Conservation (phyloP, 92 coral and sea anemone genomes). For the Epizoanthus stellaris region DNA sequence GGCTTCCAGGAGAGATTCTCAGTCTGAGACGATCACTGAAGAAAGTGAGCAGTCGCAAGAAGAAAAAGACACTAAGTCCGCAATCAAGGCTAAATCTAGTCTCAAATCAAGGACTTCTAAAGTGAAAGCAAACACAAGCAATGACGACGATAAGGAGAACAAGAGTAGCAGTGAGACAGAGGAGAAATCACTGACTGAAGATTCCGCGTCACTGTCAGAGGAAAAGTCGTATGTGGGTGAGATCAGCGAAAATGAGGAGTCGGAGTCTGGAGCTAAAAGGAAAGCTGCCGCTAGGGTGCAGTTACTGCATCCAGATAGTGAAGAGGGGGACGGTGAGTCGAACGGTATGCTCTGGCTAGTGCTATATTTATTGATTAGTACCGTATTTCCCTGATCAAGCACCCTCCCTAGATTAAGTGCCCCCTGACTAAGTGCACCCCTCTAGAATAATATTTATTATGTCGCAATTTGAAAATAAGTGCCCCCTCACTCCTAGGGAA, state of each 20-base stretch:
- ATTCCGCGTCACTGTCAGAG: constrained; percentile 37
- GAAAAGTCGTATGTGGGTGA: constrained; percentile 40
- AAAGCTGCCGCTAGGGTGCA: not conserved
- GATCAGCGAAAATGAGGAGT: not conserved
- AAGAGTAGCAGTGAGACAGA: constrained; percentile 47
- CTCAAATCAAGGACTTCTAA: not conserved
- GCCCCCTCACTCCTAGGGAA: too few relatives aligned
- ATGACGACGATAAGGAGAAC: constrained; percentile 47
- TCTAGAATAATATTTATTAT: too few relatives aligned
- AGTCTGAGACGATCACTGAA: constrained; percentile 40
- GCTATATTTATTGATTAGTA: too few relatives aligned
- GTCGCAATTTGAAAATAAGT: too few relatives aligned
- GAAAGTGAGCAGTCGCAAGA: constrained; percentile 17
- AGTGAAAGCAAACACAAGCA: not conserved
- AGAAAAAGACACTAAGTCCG: not conserved
- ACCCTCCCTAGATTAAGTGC: too few relatives aligned
- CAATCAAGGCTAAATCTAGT: not conserved
- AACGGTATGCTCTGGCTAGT: not conserved
- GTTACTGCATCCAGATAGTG: not conserved
- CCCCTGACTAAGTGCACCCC: too few relatives aligned
- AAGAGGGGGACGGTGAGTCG: constrained; percentile 10
- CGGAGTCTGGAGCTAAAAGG: not conserved
- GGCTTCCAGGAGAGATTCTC: constrained; percentile 78
- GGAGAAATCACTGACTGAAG: constrained; percentile 42
- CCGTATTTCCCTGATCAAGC: too few relatives aligned